Percentiles rank a stretch among this genome's conserved stretches.
Conservation (phyloP, 2,888 invertebrate genomes). For the Conus canariensis region DNA sequence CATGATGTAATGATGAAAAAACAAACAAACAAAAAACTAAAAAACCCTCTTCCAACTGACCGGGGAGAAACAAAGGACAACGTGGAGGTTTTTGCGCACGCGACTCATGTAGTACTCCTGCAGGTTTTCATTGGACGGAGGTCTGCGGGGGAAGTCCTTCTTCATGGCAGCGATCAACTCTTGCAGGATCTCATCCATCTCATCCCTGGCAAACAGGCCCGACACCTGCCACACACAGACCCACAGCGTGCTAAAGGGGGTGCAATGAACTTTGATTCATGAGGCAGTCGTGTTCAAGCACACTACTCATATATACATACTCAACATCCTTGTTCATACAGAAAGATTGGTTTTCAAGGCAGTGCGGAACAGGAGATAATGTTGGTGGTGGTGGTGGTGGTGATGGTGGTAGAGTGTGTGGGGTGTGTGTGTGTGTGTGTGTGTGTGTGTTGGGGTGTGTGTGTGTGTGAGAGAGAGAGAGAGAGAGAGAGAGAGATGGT, state of each 20-base stretch:
- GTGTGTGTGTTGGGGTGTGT: background rate
- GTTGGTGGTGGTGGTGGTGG: too few relatives aligned
- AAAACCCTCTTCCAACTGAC: constrained; percentile 79
- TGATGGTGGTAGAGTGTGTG: background rate
- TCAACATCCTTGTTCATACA: background rate
- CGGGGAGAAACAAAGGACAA: constrained; percentile 97
- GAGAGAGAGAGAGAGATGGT: too few relatives aligned
- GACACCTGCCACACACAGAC: constrained; percentile 83
- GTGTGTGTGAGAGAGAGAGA: too few relatives aligned
- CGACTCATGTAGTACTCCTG: constrained; percentile 96
- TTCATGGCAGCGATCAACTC: constrained; percentile 95
- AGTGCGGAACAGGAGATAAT: too few relatives aligned
- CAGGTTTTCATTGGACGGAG: constrained; percentile 92
- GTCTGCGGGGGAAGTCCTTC: constrained; percentile 93
- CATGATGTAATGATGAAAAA: too few relatives aligned
- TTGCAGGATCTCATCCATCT: constrained; percentile 95
- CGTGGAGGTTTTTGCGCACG: constrained; percentile 94
- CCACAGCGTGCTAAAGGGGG: background rate
- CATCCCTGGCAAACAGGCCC: constrained; percentile 96
- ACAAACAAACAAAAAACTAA: too few relatives aligned
- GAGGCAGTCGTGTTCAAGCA: background rate
- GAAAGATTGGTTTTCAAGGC: too few relatives aligned
- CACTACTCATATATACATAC: too few relatives aligned
- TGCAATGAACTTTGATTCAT: background rate
- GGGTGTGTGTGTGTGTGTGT: constrained; percentile 10